Evolutionary conservation across 2,888 invertebrate genomes (phyloP).

Genomic region (Tenthredo mesomela): DNA sequence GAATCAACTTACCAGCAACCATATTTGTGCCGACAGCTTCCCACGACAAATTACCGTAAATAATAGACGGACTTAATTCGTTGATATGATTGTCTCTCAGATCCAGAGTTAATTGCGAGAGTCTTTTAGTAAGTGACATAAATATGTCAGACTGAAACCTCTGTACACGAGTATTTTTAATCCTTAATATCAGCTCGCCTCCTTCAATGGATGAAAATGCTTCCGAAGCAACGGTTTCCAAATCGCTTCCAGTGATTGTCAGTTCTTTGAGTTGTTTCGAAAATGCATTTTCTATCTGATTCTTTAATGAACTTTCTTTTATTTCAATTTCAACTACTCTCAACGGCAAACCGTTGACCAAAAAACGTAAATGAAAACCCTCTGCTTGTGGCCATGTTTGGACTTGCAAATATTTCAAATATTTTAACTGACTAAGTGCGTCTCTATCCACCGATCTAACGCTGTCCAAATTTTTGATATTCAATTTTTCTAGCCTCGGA

Average conservation of each 20-base stretch:
- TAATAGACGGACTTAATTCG: conserved; percentile 90
- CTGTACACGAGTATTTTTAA: conserved; percentile 88
- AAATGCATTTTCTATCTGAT: conserved; percentile 88
- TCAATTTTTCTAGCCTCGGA: conserved; percentile 86
- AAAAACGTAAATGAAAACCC: conserved; percentile 86
- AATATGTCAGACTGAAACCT: conserved; percentile 90
- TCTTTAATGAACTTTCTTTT: conserved; percentile 86
- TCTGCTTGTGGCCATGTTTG: conserved; percentile 89
- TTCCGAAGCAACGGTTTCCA: conserved; percentile 87
- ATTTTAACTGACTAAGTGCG: conserved; percentile 86
- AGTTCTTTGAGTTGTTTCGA: conserved; percentile 89
- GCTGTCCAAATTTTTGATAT: conserved; percentile 86
- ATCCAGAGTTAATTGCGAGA: conserved; percentile 91
- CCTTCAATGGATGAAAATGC: conserved; percentile 88
- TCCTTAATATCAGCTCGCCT: conserved; percentile 88
- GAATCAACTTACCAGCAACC: conserved; percentile 85
- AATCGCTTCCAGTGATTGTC: conserved; percentile 88
- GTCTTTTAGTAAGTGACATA: conserved; percentile 85
- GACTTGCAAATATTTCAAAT: conserved; percentile 85
- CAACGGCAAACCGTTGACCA: conserved; percentile 86
- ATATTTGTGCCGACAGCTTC: conserved; percentile 92
- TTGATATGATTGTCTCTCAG: conserved; percentile 91
- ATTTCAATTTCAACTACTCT: conserved; percentile 89
- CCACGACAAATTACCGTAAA: conserved; percentile 94
- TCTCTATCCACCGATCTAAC: conserved; percentile 88